Conservation (phyloP, 2,113 vertebrate genomes). For the Nesogale talazaci region DNA sequence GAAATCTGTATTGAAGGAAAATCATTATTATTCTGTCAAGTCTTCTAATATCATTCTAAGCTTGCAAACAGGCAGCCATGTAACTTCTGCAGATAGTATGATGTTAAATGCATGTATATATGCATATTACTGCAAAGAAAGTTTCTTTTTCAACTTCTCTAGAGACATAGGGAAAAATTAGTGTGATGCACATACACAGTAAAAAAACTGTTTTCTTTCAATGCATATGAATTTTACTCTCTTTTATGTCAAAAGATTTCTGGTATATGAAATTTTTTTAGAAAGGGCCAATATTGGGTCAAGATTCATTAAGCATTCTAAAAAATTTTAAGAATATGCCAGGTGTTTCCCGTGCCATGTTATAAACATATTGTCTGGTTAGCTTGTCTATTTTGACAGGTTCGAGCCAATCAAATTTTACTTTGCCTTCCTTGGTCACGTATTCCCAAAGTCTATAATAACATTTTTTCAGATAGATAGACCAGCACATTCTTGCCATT, state of each 20-base stretch:
- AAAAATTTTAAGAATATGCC: not conserved
- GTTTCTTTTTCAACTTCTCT: not conserved
- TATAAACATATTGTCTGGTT: conserved; percentile 10
- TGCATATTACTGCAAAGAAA: not conserved
- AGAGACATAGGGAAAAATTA: not conserved
- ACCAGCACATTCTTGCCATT: conserved; percentile 46
- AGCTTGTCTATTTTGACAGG: not conserved
- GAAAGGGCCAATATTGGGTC: not conserved
- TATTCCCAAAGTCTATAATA: not conserved
- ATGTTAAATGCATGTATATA: not conserved
- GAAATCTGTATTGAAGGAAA: too few species aligned
- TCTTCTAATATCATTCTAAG: not conserved
- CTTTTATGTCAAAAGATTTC: not conserved
- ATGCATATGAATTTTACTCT: not conserved
- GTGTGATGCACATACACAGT: not conserved
- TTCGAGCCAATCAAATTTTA: conserved; percentile 28
- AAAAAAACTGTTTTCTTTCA: not conserved
- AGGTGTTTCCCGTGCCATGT: not conserved
- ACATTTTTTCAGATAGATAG: not conserved
- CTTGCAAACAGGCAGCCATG: not conserved
- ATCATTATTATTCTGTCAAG: not conserved
- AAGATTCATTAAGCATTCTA: not conserved
- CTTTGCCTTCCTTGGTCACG: not conserved
- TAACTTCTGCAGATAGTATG: not conserved
- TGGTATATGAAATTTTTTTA: not conserved